A percentile compares a stretch with the other conserved stretches of the same genome.
Evolutionary conservation across 2,113 vertebrate species (phyloP).

Genomic region (Pitta sordida): DNA sequence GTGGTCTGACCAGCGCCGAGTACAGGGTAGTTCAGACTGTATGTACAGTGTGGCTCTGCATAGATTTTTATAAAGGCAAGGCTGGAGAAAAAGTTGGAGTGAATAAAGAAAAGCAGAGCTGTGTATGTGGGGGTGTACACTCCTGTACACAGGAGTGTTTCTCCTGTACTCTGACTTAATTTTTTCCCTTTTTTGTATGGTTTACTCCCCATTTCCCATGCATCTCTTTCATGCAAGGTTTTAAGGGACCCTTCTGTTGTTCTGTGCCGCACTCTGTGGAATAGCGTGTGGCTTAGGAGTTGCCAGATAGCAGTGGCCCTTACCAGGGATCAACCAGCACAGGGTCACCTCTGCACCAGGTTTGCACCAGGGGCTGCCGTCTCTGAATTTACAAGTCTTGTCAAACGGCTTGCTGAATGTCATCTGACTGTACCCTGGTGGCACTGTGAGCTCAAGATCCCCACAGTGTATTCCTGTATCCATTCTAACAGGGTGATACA

Average conservation of each 20-base stretch:
- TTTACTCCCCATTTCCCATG: neutral
- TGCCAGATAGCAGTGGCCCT: neutral
- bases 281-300: neutral
- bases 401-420: rapidly evolving
- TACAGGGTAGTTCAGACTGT: no score
- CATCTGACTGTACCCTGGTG: neutral
- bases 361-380: neutral
- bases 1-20: no score
- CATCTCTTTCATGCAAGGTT: neutral
- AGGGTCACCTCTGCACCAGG: neutral
- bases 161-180: neutral
- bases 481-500: neutral
- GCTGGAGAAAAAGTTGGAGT: neutral
- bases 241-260: neutral
- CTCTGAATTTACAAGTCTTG: neutral
- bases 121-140: neutral
- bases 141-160: neutral
- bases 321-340: neutral
- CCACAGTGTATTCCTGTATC: neutral
- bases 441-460: neutral
- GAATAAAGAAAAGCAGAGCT: neutral
- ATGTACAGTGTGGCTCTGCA: rapidly evolving
- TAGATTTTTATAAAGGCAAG: neutral
- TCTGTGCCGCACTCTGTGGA: neutral
- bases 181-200: neutral